Evolutionary conservation across 2,888 invertebrate genomes (phyloP), one percentile per base, ranked within the genome.

Genomic region (Urechis unicinctus): DNA sequence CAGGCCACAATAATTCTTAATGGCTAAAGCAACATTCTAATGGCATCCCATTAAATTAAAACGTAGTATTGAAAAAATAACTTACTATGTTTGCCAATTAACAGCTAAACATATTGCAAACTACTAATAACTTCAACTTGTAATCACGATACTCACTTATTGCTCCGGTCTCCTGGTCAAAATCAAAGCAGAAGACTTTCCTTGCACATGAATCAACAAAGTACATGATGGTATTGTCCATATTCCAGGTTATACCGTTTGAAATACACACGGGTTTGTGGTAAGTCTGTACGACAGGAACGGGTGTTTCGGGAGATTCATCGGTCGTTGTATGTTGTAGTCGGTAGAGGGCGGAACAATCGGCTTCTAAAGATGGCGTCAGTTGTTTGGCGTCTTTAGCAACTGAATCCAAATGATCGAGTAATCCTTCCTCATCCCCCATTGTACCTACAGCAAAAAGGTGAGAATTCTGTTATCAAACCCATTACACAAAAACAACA

Each of bases 221-320:
- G 76, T 86, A 90, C 82, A 90, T 84, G 65, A 82, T 84, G 59
- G 83, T 82, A 68, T 85, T 84, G 66, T 87, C 85, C 0, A 79
- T 70, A 22, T 84, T 86, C 89, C 89, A 91, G 0, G 85, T 85
- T 4, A 90, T 75, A 1, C 90, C 90, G 68, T 90, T 91, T 46
- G 89, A 88, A n/a, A 88, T 67, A 51, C 36, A 36, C 9, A 17
- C 17, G 36, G 36, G 36, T 36, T 36, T 36, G 36, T 36, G 36
- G 17, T 36, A 36, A 17, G 36, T 17, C 17, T 36, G 9, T 36
- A 36, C 17, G 36, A 36, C 17, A 17, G 36, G 36, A 13, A 9
- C 17, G 17, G 9, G 9, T 36, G 9, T 17, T 36, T 36, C 36
- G 9, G 36, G 36, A 17, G 9, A 17, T 9, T 36, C 36, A 9